Base-by-base conservation (phyloP, 2,888 invertebrate species). In the Ormyrus rosae region DNA sequence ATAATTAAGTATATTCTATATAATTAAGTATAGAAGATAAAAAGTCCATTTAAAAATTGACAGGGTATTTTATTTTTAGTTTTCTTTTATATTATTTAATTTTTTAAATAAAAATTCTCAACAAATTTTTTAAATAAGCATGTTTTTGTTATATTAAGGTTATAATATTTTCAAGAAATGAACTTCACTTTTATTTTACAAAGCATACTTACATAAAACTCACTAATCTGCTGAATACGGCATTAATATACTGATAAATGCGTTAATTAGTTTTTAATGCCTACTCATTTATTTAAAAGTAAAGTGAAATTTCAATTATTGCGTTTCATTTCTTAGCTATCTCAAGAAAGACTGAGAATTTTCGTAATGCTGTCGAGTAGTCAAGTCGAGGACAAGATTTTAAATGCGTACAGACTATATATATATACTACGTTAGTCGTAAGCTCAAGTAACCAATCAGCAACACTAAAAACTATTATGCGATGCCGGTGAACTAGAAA, bases 311-410 rank as follows among this genome's bases (percentile, higher is more conserved):
- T 56, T 67, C 13, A 56, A 51, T 51, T 60, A 78, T 51, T 65
- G 65, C 53, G 51, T 65, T 77, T 71, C 53, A 71, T 45, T 65
- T 64, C 46, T 78, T 11, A 50, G 8, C 19, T 8, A 65, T 9
- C 13, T 45, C 11, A 48, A 34, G 46, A 6, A 69, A 65, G 10
- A 60, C 48, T 60, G 8, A 63, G 65, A 50, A 64, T 77, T 77
- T 64, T 70, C 45, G 11, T 63, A 63, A 64, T 34, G 10, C 11
- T 13, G 50, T 1, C 11, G 45, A 7, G 11, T 10, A 55, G 1
- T 11, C 7, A 63, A 51, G 63, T 11, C 7, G 72, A 51, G 63
- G 10, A 51, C 34, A 61, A 60, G 51, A 61, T 61, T 69, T 68
- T 75, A 68, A 75, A 75, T 60, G 61, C 13, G 45, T 19, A 70